Evolutionary conservation across 2,113 vertebrate genomes (phyloP).

Genomic region (Tragulus kanchil): DNA sequence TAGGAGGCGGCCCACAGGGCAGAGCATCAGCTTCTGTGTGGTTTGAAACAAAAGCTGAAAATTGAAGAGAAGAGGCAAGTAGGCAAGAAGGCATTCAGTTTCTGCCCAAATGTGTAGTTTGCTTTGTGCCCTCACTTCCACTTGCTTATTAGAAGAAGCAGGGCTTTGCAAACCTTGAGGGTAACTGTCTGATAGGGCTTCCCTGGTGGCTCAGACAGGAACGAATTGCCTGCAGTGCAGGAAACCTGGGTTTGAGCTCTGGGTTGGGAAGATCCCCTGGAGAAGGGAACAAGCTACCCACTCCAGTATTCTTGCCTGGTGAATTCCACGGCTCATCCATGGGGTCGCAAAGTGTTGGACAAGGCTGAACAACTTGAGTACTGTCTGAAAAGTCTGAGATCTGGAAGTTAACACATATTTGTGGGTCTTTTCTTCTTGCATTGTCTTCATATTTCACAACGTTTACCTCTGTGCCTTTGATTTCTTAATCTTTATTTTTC

Average conservation of each 20-base stretch:
- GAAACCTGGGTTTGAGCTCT: too few relatives aligned
- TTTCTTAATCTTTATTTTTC: slow-evolving; percentile 42
- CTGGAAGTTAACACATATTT: neutral
- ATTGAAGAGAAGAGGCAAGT: slow-evolving; percentile 12
- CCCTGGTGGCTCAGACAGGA: too few relatives aligned
- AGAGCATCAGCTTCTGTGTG: slow-evolving; percentile 36
- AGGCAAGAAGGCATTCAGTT: neutral
- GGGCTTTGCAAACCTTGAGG: neutral
- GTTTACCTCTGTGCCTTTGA: neutral
- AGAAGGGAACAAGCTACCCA: too few relatives aligned
- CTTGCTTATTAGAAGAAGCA: neutral
- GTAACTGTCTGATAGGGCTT: neutral
- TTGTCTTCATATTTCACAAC: neutral
- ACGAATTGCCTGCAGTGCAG: too few relatives aligned
- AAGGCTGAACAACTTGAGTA: too few relatives aligned
- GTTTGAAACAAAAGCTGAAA: slow-evolving; percentile 65
- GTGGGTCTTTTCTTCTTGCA: neutral
- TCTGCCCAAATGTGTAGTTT: neutral
- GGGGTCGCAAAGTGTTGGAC: too few relatives aligned
- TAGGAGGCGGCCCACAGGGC: slow-evolving; percentile 30
- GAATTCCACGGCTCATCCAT: too few relatives aligned
- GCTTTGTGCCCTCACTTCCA: neutral
- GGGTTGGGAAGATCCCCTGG: too few relatives aligned
- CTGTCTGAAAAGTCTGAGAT: neutral
- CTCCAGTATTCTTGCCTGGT: too few relatives aligned